Evolutionary conservation across 2,888 invertebrate genomes (phyloP).

Genomic region (Ophion costatus): DNA sequence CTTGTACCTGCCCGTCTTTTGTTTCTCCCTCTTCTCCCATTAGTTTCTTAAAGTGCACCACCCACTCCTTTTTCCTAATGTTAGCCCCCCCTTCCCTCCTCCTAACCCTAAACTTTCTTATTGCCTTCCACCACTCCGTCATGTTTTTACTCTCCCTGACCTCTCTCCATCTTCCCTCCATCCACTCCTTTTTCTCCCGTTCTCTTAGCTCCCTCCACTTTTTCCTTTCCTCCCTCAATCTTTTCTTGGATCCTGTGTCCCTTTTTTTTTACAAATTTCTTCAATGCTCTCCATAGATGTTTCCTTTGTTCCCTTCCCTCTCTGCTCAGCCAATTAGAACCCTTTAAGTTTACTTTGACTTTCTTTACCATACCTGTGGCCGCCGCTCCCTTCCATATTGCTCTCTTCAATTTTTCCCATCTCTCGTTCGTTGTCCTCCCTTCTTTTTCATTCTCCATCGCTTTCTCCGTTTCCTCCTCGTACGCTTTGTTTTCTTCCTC

Average conservation of each 20-base stretch:
- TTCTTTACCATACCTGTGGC: neutral
- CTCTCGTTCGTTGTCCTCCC: neutral
- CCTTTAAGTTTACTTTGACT: neutral
- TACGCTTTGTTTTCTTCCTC: neutral
- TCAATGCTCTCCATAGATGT: slow-evolving; percentile 15
- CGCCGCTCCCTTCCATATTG: neutral
- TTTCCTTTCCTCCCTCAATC: slow-evolving; percentile 10
- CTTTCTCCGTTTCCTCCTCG: slow-evolving; percentile 4
- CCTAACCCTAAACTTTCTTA: slow-evolving; percentile 9
- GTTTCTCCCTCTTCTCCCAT: slow-evolving; percentile 5
- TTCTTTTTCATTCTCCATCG: neutral
- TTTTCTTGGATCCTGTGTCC: slow-evolving; percentile 5
- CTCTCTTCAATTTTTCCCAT: slow-evolving; percentile 1
- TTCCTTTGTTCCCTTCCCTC: slow-evolving; percentile 13
- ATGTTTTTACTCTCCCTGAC: slow-evolving; percentile 7
- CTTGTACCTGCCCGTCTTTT: neutral
- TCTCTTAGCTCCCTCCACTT: slow-evolving; percentile 1
- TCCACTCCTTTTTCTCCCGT: slow-evolving; percentile 7
- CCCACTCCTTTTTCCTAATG: neutral
- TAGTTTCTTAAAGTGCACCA: too few species aligned
- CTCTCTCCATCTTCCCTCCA: slow-evolving; percentile 33
- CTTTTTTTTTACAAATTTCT: slow-evolving; percentile 5
- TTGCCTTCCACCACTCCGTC: slow-evolving; percentile 30
- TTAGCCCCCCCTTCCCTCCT: neutral
- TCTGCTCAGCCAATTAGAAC: slow-evolving; percentile 16